Base-by-base conservation (phyloP, 2,888 invertebrate species). In the Cepaea hortensis region DNA sequence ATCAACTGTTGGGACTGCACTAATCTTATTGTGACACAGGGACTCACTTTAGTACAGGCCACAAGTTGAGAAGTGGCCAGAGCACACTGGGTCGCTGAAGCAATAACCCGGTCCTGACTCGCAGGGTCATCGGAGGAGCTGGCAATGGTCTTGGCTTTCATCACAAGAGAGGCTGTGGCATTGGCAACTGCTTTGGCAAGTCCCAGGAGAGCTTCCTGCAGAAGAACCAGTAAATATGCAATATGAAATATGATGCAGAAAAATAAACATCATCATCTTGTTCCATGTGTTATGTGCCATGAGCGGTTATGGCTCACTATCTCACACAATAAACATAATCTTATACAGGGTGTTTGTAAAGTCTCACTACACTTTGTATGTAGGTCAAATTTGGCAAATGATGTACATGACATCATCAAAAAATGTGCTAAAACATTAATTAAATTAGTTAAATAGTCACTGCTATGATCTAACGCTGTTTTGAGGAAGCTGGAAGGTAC, bases 111-210 rank as follows among this genome's bases (percentile, higher is more conserved):
- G 94, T 97, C 97, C 95, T 98, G 97, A 62, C 96, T 96, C 70
- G 96, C 96, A 89, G 97, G 97, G 92, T 97, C 96, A 91, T 97
- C 97, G 90, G 97, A 97, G 81, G 95, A 95, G 0, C 97, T 97
- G 0, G 99, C 98, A 89, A 99, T 98, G 92, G 97, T 97, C 95
- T 99, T 99, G 0, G 99, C 99, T 93, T 98, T 97, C 85, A 99
- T 96, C 3, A 99, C 99, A 84, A 99, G 95, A 1, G 98, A 97
- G 0, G 99, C 99, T 0, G 99, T 99, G 3, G 98, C 98, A 94
- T 99, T 99, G 75, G 99, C 99, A 62, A 99, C 99, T 0, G 97
- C 98, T 95, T 99, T 99, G 9, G 99, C 99, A 90, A 99, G 95
- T 0, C 97, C 97, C 50, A 99, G 95, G 0, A 99, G 96, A 95